Conservation (phyloP, 2,113 vertebrate species). For the Jaculus jaculus region DNA sequence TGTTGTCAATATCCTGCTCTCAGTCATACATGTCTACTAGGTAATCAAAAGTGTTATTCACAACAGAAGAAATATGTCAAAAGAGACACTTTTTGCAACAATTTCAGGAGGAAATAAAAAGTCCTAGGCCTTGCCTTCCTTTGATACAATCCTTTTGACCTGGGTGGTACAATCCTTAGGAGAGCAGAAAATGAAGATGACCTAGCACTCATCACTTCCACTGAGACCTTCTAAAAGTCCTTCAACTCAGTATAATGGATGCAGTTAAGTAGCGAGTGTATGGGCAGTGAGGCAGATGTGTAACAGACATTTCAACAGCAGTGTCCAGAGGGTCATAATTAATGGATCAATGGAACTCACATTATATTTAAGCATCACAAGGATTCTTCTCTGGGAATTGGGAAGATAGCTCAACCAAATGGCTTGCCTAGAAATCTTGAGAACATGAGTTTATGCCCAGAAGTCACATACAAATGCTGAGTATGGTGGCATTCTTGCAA, state of each 20-base stretch:
- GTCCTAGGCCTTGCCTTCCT: background rate
- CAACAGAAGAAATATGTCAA: slow-evolving; percentile 12
- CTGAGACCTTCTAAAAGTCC: background rate
- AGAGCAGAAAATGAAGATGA: background rate
- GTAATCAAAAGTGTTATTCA: background rate
- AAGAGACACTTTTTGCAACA: background rate
- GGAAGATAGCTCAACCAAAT: too few relatives aligned
- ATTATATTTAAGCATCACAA: background rate
- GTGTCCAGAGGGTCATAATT: background rate
- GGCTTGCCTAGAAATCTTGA: too few relatives aligned
- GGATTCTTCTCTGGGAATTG: background rate
- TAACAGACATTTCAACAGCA: background rate
- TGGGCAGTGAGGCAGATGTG: background rate
- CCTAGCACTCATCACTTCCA: background rate
- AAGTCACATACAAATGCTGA: too few relatives aligned
- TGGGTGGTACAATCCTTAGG: slow-evolving; percentile 5
- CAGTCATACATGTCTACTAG: background rate
- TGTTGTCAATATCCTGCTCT: background rate
- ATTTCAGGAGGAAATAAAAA: slow-evolving; percentile 39
- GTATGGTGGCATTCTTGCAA: too few relatives aligned
- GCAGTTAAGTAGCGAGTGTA: background rate
- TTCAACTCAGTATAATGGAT: background rate
- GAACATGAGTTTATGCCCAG: too few relatives aligned
- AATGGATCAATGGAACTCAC: background rate
- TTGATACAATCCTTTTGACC: slow-evolving; percentile 22